A percentile compares a stretch with the other conserved stretches of the same genome.
Evolutionary conservation across 2,888 invertebrate genomes (phyloP).

Genomic region (Trachelus troglodyta): DNA sequence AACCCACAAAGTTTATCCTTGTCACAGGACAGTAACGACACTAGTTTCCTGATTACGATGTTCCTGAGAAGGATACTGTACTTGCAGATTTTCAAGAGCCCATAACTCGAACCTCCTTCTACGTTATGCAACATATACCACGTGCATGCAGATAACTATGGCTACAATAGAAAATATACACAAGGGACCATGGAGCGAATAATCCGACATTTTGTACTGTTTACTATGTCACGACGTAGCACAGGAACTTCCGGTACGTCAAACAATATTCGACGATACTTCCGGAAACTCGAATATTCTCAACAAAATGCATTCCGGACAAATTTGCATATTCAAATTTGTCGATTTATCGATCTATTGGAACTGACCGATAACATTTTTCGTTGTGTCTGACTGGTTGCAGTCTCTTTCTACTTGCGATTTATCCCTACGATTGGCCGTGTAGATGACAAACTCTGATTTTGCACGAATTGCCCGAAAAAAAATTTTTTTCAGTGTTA

Average conservation of each 20-base stretch:
- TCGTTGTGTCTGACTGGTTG: too few species aligned
- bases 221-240: neutral
- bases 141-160: neutral
- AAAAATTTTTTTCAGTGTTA: too few species aligned
- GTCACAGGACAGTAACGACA: neutral
- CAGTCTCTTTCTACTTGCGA: too few species aligned
- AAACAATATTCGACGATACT: neutral
- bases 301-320: neutral
- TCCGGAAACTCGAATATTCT: neutral
- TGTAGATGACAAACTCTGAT: too few species aligned
- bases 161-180: neutral
- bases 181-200: neutral
- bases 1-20: neutral
- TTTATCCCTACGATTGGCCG: too few species aligned
- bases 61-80: neutral
- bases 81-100: neutral
- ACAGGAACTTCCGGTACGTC: neutral
- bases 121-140: neutral
- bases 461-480: too few species aligned
- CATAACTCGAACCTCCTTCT: neutral
- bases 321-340: neutral
- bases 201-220: neutral
- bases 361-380: neutral
- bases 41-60: neutral
- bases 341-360: neutral